These are phyloP conservation scores for Amphimallon solstitiale DNA, from an alignment of 2,888 invertebrate genomes.

Conservation along the genomic window DNA sequence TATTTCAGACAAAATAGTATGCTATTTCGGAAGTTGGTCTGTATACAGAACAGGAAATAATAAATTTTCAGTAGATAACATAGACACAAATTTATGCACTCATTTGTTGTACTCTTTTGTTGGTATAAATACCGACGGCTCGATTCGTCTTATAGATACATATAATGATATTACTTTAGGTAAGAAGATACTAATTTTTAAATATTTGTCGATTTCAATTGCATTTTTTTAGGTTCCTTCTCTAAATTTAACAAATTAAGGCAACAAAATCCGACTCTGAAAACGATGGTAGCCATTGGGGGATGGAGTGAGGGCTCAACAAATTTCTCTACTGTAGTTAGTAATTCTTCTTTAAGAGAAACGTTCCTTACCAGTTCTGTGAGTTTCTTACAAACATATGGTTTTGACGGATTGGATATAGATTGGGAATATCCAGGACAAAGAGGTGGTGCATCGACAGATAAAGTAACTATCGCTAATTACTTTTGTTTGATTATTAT, in stretches of 20 bases:
- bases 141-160: conserved; percentile 68
- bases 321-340: conserved; percentile 62
- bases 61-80: conserved; percentile 72
- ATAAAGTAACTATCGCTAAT: conserved; percentile 48
- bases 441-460: conserved; percentile 60
- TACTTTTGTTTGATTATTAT: too few relatives aligned
- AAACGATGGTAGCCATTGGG: conserved; percentile 72
- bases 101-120: conserved; percentile 80
- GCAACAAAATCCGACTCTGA: conserved; percentile 64
- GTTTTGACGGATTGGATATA: conserved; percentile 77
- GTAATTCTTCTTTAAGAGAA: conserved; percentile 61
- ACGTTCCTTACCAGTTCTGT: conserved; percentile 69
- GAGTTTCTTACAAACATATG: conserved; percentile 65
- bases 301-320: conserved; percentile 72
- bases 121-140: conserved; percentile 69
- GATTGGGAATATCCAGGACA: conserved; percentile 79
- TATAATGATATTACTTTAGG: conserved; percentile 68
- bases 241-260: not conserved
- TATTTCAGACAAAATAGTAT: conserved; percentile 71
- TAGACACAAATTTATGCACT: conserved; percentile 77
- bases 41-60: conserved; percentile 73
- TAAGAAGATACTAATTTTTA: conserved; percentile 48
- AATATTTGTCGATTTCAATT: not conserved
- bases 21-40: conserved; percentile 83
- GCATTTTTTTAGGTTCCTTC: not conserved